phyloP scores from a whole-genome alignment of 2,888 invertebrate species.

The Ernsta delagoae region DNA sequence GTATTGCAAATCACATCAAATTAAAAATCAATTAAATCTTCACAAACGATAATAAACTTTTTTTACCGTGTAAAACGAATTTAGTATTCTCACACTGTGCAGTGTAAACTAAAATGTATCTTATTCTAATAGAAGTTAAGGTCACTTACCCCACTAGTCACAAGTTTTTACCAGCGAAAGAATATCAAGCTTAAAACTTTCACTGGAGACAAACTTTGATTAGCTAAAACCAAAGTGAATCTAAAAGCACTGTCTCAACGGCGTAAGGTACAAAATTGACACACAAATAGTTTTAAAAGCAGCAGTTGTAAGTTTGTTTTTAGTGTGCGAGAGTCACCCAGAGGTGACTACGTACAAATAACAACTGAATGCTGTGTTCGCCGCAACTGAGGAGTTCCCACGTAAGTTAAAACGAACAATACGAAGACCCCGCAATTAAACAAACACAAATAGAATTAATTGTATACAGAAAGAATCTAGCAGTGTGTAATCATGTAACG shows the following conservation, averaged over 20 bases:
- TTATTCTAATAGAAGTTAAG: constrained; percentile 10
- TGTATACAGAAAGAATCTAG: constrained; percentile 37
- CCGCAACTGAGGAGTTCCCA: constrained; percentile 34
- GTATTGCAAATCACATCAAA: background rate
- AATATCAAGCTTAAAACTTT: constrained; percentile 33
- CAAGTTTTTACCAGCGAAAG: constrained; percentile 26
- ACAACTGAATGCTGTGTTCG: constrained; percentile 38
- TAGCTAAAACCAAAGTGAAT: background rate
- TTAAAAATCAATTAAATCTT: constrained; percentile 7
- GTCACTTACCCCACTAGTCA: constrained; percentile 16
- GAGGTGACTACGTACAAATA: constrained; percentile 26
- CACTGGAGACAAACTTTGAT: constrained; percentile 17
- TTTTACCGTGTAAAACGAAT: constrained; percentile 10
- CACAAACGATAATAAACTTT: constrained; percentile 3
- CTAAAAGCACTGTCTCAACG: constrained; percentile 19
- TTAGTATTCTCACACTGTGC: background rate
- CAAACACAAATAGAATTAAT: constrained; percentile 41
- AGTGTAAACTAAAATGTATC: background rate
- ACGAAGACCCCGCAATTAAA: constrained; percentile 39
- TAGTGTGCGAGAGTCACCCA: constrained; percentile 25
- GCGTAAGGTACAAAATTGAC: constrained; percentile 25
- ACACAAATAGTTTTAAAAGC: constrained; percentile 4
- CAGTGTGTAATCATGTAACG: constrained; percentile 26
- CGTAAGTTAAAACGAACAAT: constrained; percentile 39
- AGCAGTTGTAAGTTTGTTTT: background rate